phyloP scores from a whole-genome alignment of 2,888 invertebrate genomes.

The Eledona agricola region DNA sequence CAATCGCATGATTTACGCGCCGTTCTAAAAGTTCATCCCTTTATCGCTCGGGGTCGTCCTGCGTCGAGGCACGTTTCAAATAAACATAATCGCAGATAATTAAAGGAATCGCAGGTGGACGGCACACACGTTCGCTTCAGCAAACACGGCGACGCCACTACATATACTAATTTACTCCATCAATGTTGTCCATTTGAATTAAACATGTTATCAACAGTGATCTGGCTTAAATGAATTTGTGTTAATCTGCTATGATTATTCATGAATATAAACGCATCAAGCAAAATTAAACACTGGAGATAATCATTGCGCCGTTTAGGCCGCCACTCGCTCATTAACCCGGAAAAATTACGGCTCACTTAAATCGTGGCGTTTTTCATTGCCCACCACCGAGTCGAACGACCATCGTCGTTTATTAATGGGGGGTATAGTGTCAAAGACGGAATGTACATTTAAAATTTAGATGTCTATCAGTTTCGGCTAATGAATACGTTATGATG shows the following conservation, averaged over 20 bases:
- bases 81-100: constrained; percentile 33
- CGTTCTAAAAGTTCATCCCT: constrained; percentile 3
- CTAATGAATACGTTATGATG: too few relatives aligned
- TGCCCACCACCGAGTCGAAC: too few relatives aligned
- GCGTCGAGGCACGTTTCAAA: constrained; percentile 19
- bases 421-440: too few relatives aligned
- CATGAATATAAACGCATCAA: constrained; percentile 36
- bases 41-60: constrained; percentile 23
- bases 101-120: constrained; percentile 37
- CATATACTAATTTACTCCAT: constrained; percentile 37
- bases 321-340: constrained; percentile 3
- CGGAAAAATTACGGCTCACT: constrained; percentile 1
- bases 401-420: too few relatives aligned
- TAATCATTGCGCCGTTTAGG: constrained; percentile 12
- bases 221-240: constrained; percentile 34
- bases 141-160: constrained; percentile 27
- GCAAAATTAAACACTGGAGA: constrained; percentile 27
- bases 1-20: constrained; percentile 25
- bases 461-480: too few relatives aligned
- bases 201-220: constrained; percentile 36
- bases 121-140: constrained; percentile 36
- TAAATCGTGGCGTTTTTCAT: constrained; percentile 1
- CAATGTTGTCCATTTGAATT: constrained; percentile 37
- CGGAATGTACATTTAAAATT: too few relatives aligned
- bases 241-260: constrained; percentile 36